phyloP scores from a whole-genome alignment of 2,113 vertebrate genomes.

The Brachyhypopomus occidentalis region DNA sequence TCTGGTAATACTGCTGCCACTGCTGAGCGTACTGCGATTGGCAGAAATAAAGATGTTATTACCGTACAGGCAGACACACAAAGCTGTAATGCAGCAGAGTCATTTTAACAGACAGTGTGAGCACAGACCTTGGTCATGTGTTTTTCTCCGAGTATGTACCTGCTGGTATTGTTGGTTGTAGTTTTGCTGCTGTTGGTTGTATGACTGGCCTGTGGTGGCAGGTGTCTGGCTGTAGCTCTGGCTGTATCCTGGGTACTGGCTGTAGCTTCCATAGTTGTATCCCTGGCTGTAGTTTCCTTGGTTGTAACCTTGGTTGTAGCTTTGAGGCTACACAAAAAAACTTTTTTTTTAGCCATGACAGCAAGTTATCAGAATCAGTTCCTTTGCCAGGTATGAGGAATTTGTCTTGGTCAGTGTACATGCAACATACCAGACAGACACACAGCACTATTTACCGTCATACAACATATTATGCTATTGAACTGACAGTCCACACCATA shows the following conservation, averaged over 20 bases:
- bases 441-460: too few relatives aligned
- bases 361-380: background rate
- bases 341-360: background rate
- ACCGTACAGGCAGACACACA: background rate
- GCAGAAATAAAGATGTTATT: conserved; percentile 12
- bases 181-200: conserved; percentile 78
- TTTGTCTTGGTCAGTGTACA: too few relatives aligned
- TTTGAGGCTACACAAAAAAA: conserved; percentile 55
- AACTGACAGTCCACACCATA: background rate
- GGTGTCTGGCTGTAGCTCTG: conserved; percentile 85
- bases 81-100: too few relatives aligned
- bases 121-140: background rate
- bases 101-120: background rate
- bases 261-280: conserved; percentile 83
- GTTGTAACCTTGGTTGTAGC: conserved; percentile 74
- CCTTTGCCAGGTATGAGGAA: background rate
- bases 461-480: too few relatives aligned
- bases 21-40: conserved; percentile 84
- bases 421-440: too few relatives aligned
- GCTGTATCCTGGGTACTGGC: conserved; percentile 80
- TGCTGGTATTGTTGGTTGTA: conserved; percentile 91
- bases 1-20: conserved; percentile 95
- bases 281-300: conserved; percentile 80
- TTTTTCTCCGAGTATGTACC: conserved; percentile 58
- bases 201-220: conserved; percentile 72